A percentile compares a stretch with the other conserved stretches of the same genome.
phyloP scores from a whole-genome alignment of 2,113 vertebrate genomes.

The Spheniscus mendiculus region DNA sequence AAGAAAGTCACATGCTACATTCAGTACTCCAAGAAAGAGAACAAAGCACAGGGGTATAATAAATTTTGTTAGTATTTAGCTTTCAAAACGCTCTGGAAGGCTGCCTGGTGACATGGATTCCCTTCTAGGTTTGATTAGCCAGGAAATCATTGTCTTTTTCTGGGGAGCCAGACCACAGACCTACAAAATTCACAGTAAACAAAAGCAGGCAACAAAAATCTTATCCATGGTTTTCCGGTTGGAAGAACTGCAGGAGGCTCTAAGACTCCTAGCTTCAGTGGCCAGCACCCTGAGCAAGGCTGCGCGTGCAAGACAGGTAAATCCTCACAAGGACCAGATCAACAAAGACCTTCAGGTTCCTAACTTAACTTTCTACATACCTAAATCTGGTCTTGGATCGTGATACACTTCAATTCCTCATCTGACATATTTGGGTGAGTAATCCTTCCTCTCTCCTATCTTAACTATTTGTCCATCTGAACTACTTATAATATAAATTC shows the following conservation, averaged over 20 bases:
- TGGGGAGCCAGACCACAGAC: neutral
- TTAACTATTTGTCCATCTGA: slow-evolving; percentile 1
- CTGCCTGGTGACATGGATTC: slow-evolving; percentile 30
- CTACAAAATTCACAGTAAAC: slow-evolving; percentile 2
- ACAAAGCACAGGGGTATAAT: neutral
- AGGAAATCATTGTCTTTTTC: slow-evolving; percentile 31
- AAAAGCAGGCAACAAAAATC: neutral
- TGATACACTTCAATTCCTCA: neutral
- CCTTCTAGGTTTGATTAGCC: slow-evolving; percentile 36
- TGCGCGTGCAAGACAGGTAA: accelerated
- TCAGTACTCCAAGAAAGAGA: slow-evolving; percentile 20
- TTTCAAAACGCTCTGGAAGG: slow-evolving; percentile 28
- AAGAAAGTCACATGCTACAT: slow-evolving; percentile 11
- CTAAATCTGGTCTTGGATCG: neutral
- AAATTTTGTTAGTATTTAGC: slow-evolving; percentile 45
- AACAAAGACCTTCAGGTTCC: neutral
- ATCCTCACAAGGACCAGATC: neutral
- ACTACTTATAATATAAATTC: neutral
- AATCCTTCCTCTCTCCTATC: neutral
- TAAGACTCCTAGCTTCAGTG: neutral
- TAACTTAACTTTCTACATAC: neutral
- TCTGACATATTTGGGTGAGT: neutral
- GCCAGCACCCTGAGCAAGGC: accelerated
- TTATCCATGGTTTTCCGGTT: neutral
- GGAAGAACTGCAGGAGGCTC: neutral